Evolutionary conservation across 1,140 invertebrate species (phyloP), one percentile per base, ranked within the genome.

Genomic region (Contarinia nasturtii): DNA sequence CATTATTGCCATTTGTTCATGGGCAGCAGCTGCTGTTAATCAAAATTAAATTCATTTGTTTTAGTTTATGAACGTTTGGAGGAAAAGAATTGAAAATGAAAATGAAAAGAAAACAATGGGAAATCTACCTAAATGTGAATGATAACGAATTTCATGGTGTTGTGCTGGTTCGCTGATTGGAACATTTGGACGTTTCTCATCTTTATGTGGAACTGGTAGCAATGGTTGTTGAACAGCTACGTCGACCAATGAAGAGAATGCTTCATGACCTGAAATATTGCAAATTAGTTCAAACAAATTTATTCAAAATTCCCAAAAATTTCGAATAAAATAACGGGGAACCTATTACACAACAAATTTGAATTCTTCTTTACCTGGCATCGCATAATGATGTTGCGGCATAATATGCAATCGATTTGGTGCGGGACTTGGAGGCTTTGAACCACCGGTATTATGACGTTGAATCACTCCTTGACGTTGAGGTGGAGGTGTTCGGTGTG

Each of bases 161-260:
- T 45, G 48, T 1, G 46, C 12, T 41, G 45, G 48, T 20, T 51
- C 50, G 18, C 51, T 37, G 19, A 50, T 37, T 7, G 48, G 49
- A 12, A 44, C 43, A 33, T 27, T 27, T 15, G 51, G 44, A 0
- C 43, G 59, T 48, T 45, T 54, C 21, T 63, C 59, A 27, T 61
- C 60, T 51, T 60, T 60, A 11, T 63, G 59, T 0, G 87, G 86
- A 40, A 89, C 85, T 2, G 84, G 84, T 53, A 89, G 57, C 58
- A 79, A 84, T 0, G 82, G 82, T 55, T 87, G 85, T 52, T 84
- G 77, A 1, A 82, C 82, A 12, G 86, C 86, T 7, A 86, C 82
- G 56, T 92, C 86, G 1, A 90, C 87, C 21, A 92, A 66, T 41
- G 81, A 85, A 14, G 80, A 77, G 55, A 91, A 76, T 0, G 86